Percentiles rank a stretch among this genome's conserved stretches.
These are phyloP conservation scores for Dioctria linearis DNA, from an alignment of 2,888 invertebrate genomes.

Conservation along the genomic window DNA sequence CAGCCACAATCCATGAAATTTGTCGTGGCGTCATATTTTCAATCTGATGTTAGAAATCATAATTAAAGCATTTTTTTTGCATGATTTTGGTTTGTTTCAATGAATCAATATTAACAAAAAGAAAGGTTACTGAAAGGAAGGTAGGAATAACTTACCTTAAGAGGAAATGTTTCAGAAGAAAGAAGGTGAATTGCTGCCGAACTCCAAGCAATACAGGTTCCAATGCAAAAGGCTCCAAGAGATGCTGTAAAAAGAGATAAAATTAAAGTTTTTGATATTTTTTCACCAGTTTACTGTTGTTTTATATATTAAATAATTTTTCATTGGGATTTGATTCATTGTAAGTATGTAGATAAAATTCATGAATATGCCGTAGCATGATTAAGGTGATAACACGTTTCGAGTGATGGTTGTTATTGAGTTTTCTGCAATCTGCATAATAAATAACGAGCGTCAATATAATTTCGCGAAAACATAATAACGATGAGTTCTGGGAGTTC, in stretches of 20 bases:
- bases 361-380: too few species aligned
- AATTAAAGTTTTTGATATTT: background rate
- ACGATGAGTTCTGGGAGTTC: too few species aligned
- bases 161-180: slow-evolving; percentile 50
- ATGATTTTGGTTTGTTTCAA: too few species aligned
- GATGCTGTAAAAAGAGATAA: slow-evolving; percentile 46
- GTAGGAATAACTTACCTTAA: slow-evolving; percentile 48
- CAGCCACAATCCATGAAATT: slow-evolving; percentile 55
- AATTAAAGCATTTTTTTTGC: background rate
- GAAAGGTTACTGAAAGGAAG: background rate
- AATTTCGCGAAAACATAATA: too few species aligned
- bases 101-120: background rate
- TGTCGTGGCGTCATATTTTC: slow-evolving; percentile 52
- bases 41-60: slow-evolving; percentile 39
- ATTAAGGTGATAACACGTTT: too few species aligned
- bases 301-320: background rate
- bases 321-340: background rate
- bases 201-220: slow-evolving; percentile 57
- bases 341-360: too few species aligned
- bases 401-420: too few species aligned
- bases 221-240: slow-evolving; percentile 54
- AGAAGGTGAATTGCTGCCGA: slow-evolving; percentile 55
- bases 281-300: background rate
- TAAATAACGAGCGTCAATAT: too few species aligned
- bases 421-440: too few species aligned